Evolutionary conservation across 2,113 vertebrate species (phyloP).

Genomic region (Actinemys pallida): DNA sequence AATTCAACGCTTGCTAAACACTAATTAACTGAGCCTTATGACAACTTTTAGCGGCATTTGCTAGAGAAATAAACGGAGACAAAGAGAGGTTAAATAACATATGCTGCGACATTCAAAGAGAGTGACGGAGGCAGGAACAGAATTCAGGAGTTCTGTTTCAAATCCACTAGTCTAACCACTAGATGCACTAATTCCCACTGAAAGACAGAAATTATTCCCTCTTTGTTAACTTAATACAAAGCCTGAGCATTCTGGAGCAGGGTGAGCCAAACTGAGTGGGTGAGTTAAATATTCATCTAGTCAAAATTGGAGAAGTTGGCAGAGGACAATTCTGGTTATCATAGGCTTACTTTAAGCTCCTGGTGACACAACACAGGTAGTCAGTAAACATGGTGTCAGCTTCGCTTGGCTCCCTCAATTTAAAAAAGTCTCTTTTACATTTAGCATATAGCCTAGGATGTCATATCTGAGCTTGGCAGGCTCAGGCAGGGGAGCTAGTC

Average conservation of each 20-base stretch:
- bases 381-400: neutral
- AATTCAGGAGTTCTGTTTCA: neutral
- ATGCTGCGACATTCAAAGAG: neutral
- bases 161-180: neutral
- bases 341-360: neutral
- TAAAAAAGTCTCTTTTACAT: neutral
- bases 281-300: neutral
- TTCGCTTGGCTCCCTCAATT: constrained; percentile 12
- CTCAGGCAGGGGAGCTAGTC: neutral
- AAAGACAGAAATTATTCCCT: neutral
- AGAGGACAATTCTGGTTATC: neutral
- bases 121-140: accelerated
- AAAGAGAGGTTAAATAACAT: neutral
- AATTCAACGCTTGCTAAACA: neutral
- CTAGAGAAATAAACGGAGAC: neutral
- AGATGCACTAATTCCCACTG: neutral
- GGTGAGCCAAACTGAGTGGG: neutral
- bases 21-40: neutral
- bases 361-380: neutral
- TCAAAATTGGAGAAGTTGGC: neutral
- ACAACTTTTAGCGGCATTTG: neutral
- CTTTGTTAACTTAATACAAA: neutral
- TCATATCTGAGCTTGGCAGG: neutral
- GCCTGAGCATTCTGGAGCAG: neutral
- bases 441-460: neutral